phyloP scores from a whole-genome alignment of 2,797 vertebrate genomes.

The Urophycis tenuis region DNA sequence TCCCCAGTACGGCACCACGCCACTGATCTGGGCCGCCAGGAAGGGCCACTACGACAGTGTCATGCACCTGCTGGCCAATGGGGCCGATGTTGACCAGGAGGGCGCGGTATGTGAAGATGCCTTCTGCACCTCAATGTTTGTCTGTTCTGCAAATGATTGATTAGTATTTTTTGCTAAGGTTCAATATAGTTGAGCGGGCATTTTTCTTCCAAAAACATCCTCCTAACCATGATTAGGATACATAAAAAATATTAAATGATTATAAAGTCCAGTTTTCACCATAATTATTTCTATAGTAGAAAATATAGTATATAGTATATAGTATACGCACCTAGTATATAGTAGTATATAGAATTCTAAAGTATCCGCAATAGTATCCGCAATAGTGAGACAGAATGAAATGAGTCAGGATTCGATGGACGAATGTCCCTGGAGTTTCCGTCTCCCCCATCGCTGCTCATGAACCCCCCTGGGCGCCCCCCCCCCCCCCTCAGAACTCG shows the following conservation, averaged over 20 bases:
- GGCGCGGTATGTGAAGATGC: slow-evolving; percentile 80
- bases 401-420: neutral
- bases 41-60: slow-evolving; percentile 92
- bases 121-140: neutral
- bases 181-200: neutral
- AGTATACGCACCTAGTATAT: too few relatives aligned
- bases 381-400: neutral
- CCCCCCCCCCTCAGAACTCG: slow-evolving; percentile 79
- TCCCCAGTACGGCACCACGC: slow-evolving; percentile 89
- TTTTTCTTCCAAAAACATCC: neutral
- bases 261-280: neutral
- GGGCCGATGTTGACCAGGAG: slow-evolving; percentile 95
- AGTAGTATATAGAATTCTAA: neutral
- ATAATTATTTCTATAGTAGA: too few relatives aligned
- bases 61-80: slow-evolving; percentile 86
- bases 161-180: neutral
- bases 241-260: neutral
- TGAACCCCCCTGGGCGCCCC: neutral
- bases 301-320: too few relatives aligned
- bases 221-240: neutral
- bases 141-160: neutral
- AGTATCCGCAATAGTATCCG: neutral
- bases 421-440: neutral
- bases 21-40: slow-evolving; percentile 92
- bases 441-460: neutral